Conservation (phyloP, 2,113 vertebrate genomes). For the Halcyon senegalensis region DNA sequence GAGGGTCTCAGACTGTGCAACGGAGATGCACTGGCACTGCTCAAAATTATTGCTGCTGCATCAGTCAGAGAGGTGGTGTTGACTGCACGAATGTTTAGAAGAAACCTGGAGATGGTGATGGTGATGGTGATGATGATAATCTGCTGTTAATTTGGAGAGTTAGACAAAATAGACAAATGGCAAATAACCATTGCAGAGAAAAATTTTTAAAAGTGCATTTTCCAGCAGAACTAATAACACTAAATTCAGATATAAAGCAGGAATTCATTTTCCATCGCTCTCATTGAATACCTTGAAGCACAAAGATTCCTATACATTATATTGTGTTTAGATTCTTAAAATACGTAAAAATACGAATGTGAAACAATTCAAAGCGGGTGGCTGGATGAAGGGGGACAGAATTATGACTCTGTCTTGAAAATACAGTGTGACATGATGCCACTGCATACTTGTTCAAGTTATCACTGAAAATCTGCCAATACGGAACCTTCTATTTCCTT, state of each 20-base stretch:
- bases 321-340: background rate
- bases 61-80: background rate
- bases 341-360: no score
- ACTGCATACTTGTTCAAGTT: background rate
- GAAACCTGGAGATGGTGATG: background rate
- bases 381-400: rapidly evolving
- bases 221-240: background rate
- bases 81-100: background rate
- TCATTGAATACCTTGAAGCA: background rate
- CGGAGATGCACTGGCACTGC: background rate
- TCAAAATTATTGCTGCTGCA: background rate
- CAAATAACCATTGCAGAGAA: background rate
- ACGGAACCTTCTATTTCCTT: background rate
- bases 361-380: background rate
- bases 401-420: background rate
- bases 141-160: background rate
- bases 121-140: background rate
- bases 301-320: background rate
- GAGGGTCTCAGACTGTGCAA: background rate
- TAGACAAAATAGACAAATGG: background rate
- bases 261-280: background rate
- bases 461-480: background rate
- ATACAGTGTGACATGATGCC: background rate
- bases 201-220: background rate
- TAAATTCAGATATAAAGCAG: background rate